Evolutionary conservation across 2,888 invertebrate genomes (phyloP).

Genomic region (Eristalinus sepulchralis): DNA sequence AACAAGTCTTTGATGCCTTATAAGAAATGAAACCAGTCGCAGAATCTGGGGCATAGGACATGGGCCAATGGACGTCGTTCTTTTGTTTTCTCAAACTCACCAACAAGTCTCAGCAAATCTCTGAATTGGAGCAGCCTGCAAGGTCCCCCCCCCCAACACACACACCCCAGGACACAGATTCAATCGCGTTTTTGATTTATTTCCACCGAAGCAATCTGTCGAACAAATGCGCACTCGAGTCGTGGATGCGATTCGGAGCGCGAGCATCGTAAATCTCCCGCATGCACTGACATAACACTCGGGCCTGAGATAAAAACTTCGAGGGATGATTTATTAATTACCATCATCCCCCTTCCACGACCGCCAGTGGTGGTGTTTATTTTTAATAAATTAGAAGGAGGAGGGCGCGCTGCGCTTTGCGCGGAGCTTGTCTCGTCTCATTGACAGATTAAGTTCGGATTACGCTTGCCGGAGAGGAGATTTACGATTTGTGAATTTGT

Average conservation of each 20-base stretch:
- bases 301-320: constrained; percentile 43
- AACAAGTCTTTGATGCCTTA: not conserved
- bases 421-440: constrained; percentile 58
- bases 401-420: constrained; percentile 25
- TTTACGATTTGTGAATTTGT: constrained; percentile 66
- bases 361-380: constrained; percentile 44
- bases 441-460: constrained; percentile 66
- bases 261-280: constrained; percentile 53
- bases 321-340: constrained; percentile 64
- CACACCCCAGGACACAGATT: not conserved
- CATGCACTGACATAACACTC: constrained; percentile 58
- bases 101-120: not conserved
- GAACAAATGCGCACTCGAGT: constrained; percentile 50
- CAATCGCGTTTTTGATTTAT: constrained; percentile 27
- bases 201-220: constrained; percentile 34
- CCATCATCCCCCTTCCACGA: constrained; percentile 6
- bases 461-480: constrained; percentile 45
- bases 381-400: constrained; percentile 60
- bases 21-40: not conserved
- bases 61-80: no score
- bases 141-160: not conserved
- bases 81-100: no score
- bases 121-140: not conserved
- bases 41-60: not conserved
- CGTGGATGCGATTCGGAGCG: constrained; percentile 44